Conservation (phyloP, 2,113 vertebrate genomes). For the Clarias batrachus region DNA sequence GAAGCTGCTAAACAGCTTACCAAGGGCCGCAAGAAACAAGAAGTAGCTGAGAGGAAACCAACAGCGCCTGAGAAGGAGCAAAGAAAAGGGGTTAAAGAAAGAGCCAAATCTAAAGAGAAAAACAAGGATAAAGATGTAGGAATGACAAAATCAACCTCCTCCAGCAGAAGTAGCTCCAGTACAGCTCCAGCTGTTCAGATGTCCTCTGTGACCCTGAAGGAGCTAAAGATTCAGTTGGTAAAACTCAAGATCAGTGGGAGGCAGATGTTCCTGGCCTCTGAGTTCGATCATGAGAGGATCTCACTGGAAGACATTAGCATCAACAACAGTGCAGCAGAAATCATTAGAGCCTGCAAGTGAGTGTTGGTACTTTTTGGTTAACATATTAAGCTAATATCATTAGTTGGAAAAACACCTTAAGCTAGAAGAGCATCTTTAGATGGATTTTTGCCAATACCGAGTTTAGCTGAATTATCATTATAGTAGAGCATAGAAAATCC, state of each 20-base stretch:
- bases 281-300: constrained; percentile 73
- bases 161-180: constrained; percentile 35
- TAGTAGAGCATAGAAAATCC: background rate
- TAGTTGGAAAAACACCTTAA: background rate
- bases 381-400: background rate
- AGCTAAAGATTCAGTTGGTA: constrained; percentile 84
- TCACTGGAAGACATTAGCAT: constrained; percentile 79
- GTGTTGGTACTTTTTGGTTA: constrained; percentile 48
- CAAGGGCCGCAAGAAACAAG: constrained; percentile 10
- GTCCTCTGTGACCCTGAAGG: constrained; percentile 81
- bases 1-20: background rate
- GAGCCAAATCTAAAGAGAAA: background rate
- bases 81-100: constrained; percentile 9
- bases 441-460: background rate
- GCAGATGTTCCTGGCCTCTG: constrained; percentile 81
- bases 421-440: background rate
- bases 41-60: background rate
- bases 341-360: constrained; percentile 85
- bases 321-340: constrained; percentile 74
- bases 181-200: constrained; percentile 68
- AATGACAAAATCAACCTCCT: constrained; percentile 46
- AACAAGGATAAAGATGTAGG: constrained; percentile 8
- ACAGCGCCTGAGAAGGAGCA: background rate
- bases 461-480: background rate
- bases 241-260: constrained; percentile 80